Percentiles rank a stretch among this genome's conserved stretches.
phyloP scores from a whole-genome alignment of 2,888 invertebrate genomes.

The Hypomecis punctinalis region DNA sequence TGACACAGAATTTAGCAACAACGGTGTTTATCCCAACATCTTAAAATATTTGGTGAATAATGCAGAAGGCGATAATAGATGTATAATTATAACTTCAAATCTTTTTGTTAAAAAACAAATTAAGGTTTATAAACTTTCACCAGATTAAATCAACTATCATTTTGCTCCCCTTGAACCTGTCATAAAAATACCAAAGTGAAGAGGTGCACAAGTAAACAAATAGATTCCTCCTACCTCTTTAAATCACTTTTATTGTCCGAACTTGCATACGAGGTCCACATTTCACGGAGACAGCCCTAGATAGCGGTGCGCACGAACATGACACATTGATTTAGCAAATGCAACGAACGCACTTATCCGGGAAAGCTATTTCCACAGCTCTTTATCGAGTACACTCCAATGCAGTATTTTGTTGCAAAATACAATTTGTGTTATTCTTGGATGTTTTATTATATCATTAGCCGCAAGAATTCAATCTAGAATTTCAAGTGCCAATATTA shows the following conservation, averaged over 20 bases:
- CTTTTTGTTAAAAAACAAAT: too few species aligned
- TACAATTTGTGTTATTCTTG: not conserved
- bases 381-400: slow-evolving; percentile 28
- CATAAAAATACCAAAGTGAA: not conserved
- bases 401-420: not conserved
- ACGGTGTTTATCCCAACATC: too few species aligned
- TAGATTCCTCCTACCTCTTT: not conserved
- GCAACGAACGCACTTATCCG: slow-evolving; percentile 52
- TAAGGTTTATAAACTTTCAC: too few species aligned
- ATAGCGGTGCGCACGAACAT: slow-evolving; percentile 28
- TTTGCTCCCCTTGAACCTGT: too few species aligned
- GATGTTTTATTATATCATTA: not conserved
- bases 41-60: too few species aligned
- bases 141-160: too few species aligned
- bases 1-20: too few species aligned
- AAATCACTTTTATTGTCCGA: not conserved
- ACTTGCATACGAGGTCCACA: not conserved
- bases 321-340: slow-evolving; percentile 50
- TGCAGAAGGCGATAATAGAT: too few species aligned
- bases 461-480: not conserved
- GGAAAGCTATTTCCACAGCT: slow-evolving; percentile 54
- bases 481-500: not conserved
- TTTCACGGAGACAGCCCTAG: slow-evolving; percentile 22
- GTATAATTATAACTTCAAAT: too few species aligned
- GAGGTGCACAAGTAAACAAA: not conserved